Evolutionary conservation across 2,797 vertebrate genomes (phyloP), one percentile per base, ranked within the genome.

Genomic region (Sebastes diaconus): DNA sequence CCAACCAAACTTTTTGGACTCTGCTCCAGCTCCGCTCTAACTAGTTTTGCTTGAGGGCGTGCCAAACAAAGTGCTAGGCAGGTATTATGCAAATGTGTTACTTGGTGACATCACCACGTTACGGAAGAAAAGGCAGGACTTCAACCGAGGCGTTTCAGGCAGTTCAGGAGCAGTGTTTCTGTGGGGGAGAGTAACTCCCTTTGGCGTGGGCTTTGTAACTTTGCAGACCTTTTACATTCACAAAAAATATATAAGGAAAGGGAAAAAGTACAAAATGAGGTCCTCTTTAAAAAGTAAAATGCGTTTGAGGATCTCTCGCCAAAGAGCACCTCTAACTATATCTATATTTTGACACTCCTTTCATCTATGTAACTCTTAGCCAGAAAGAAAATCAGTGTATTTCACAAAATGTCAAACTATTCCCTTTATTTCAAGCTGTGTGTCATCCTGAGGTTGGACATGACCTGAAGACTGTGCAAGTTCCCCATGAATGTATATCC

Each of bases 351-450:
- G 10, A 60, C 1, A 8, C 10, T 12, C 32, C 65, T 55, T 25
- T 60, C 42, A 61, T 22, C 12, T 50, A 50, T 3, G 18, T 24
- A 9, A 34, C 36, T 36, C 22, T 50, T 8, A 2, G 25, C 4
- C 18, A 68, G 8, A 39, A 27, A 57, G 16, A 5, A 54, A 65
- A 66, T 59, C 12, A 32, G 20, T 4, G 0, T 8, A 22, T 34
- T 73, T 73, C 42, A 14, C 14, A 68, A 58, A 73, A 69, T 59
- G 9, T 57, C 50, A 58, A 50, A 46, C 22, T 50, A 24, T 24
- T 55, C 8, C 3, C 29, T 34, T 20, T 32, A 20, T 2, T 63
- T 65, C 18, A 61, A 67, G 18, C 18, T 1, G 3, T 42, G 20
- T 71, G 16, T 67, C 50, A 50, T 73, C 18, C 1, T 59, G 67